Conservation (phyloP, 2,797 vertebrate species). For the Schizopygopsis pylzovi region DNA sequence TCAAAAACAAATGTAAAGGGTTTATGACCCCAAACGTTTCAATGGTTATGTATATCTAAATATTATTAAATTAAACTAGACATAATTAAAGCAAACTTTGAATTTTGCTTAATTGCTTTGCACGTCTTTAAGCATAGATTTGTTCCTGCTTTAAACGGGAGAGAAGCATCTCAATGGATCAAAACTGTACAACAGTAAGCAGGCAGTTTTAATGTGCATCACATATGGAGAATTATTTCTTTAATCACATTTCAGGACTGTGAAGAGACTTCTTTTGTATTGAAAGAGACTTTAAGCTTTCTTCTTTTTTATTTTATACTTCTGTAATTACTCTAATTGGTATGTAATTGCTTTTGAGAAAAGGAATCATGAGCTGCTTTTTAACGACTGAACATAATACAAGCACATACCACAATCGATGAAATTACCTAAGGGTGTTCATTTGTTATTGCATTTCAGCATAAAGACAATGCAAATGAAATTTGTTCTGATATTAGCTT, state of each 20-base stretch:
- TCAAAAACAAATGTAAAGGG: not conserved
- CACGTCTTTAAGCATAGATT: not conserved
- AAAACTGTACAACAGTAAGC: conserved; percentile 8
- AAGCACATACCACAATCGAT: conserved; percentile 34
- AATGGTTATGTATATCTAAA: not conserved
- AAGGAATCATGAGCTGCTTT: conserved; percentile 46
- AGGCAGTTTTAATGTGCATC: not conserved
- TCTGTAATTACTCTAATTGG: conserved; percentile 29
- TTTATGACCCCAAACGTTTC: not conserved
- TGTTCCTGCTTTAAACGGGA: not conserved
- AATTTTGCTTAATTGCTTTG: not conserved
- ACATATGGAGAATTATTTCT: conserved; percentile 47
- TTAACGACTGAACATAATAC: conserved; percentile 21
- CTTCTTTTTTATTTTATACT: conserved; percentile 5
- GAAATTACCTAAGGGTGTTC: conserved; percentile 1
- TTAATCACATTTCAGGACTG: conserved; percentile 4
- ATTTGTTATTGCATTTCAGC: conserved; percentile 21
- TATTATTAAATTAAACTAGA: not conserved
- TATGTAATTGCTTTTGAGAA: conserved; percentile 33
- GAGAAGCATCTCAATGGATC: not conserved
- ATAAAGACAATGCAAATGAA: conserved; percentile 11
- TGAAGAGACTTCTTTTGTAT: not conserved
- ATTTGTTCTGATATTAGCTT: conserved; percentile 1
- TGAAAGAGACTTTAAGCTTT: conserved; percentile 1
- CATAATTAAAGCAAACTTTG: not conserved